phyloP scores from a whole-genome alignment of 1,140 invertebrate species.

The Pseudachorutes palmiensis region DNA sequence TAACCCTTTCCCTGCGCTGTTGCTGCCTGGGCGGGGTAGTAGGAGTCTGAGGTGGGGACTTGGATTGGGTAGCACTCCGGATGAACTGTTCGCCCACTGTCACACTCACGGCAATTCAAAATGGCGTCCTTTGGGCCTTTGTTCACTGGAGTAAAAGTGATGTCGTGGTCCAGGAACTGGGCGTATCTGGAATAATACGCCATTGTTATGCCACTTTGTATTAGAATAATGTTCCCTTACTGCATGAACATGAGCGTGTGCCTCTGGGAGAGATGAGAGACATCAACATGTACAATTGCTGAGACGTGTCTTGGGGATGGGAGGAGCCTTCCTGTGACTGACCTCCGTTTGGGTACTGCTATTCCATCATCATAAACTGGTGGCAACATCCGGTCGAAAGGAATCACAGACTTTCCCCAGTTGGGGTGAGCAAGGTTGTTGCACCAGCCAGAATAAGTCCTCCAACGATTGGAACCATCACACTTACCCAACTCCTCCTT shows the following conservation, averaged over 20 bases:
- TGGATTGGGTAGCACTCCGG: slow-evolving; percentile 84
- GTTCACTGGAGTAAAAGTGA: slow-evolving; percentile 81
- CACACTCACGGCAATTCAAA: slow-evolving; percentile 72
- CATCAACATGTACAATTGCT: slow-evolving; percentile 76
- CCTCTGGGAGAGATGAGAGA: slow-evolving; percentile 73
- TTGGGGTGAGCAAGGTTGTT: slow-evolving; percentile 82
- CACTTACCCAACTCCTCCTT: slow-evolving; percentile 51
- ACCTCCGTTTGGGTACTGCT: slow-evolving; percentile 61
- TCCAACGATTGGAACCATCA: slow-evolving; percentile 68
- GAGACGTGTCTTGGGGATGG: slow-evolving; percentile 76
- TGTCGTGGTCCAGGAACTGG: slow-evolving; percentile 84
- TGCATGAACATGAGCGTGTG: slow-evolving; percentile 89
- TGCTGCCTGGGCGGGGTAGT: slow-evolving; percentile 71
- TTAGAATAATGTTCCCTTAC: slow-evolving; percentile 44
- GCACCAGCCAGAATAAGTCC: slow-evolving; percentile 72
- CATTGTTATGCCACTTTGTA: not conserved
- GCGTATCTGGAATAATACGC: slow-evolving; percentile 8
- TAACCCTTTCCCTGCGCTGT: slow-evolving; percentile 63
- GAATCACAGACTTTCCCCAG: slow-evolving; percentile 73
- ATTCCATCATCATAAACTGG: slow-evolving; percentile 83
- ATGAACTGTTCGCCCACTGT: slow-evolving; percentile 71
- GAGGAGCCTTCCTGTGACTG: slow-evolving; percentile 61
- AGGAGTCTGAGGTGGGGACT: slow-evolving; percentile 71
- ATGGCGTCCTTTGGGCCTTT: slow-evolving; percentile 43
- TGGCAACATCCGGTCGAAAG: slow-evolving; percentile 74